Evolutionary conservation across 1,140 invertebrate genomes (phyloP).

Genomic region (Trissolcus basalis): DNA sequence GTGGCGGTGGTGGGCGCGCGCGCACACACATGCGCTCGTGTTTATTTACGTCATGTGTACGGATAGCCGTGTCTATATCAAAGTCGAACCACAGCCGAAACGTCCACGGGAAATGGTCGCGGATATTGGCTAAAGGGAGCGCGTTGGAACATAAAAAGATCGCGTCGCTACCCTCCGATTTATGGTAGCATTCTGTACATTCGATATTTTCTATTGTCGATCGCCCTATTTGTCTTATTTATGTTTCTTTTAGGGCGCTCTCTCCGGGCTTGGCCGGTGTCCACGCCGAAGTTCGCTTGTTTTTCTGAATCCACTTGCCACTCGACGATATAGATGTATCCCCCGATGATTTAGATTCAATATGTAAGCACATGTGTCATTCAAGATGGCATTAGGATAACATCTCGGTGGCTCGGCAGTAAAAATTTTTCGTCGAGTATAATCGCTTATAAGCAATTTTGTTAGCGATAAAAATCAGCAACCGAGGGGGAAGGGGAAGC

Average conservation of each 20-base stretch:
- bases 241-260: constrained; percentile 74
- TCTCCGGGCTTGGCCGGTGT: constrained; percentile 64
- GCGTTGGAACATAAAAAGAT: constrained; percentile 75
- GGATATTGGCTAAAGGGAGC: constrained; percentile 72
- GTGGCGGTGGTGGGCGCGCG: constrained; percentile 10
- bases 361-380: constrained; percentile 59
- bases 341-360: constrained; percentile 59
- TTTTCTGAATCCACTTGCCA: constrained; percentile 62
- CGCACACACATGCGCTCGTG: constrained; percentile 19
- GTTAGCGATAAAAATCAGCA: constrained; percentile 18
- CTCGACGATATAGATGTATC: constrained; percentile 31
- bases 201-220: constrained; percentile 76
- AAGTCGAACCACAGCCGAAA: constrained; percentile 63
- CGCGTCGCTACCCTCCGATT: constrained; percentile 62
- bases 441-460: constrained; percentile 48
- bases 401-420: not conserved
- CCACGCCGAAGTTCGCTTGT: constrained; percentile 63
- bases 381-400: constrained; percentile 56
- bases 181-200: constrained; percentile 75
- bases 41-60: constrained; percentile 44
- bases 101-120: constrained; percentile 67
- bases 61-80: constrained; percentile 62
- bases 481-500: too few species aligned
- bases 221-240: constrained; percentile 76
- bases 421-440: constrained; percentile 22